phyloP scores from a whole-genome alignment of 2,113 vertebrate species.

The Sebastes fasciatus region DNA sequence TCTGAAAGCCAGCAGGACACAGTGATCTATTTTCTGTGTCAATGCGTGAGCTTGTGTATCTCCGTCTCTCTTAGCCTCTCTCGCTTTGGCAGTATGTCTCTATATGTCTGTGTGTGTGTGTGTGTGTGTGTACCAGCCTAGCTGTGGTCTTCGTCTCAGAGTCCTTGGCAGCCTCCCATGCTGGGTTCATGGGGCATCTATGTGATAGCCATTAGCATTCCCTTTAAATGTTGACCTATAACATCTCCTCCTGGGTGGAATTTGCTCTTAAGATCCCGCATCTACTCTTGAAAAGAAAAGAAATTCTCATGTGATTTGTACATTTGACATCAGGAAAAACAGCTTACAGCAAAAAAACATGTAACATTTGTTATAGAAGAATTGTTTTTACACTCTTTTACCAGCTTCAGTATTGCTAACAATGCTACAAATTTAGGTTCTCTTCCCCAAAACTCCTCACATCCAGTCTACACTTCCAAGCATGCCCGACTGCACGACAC shows the following conservation, averaged over 20 bases:
- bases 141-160: constrained; percentile 13
- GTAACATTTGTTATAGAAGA: constrained; percentile 1
- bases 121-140: background rate
- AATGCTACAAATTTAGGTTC: background rate
- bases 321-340: constrained; percentile 25
- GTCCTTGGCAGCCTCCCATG: constrained; percentile 59
- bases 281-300: constrained; percentile 35
- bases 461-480: background rate
- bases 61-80: constrained; percentile 28
- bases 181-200: constrained; percentile 54
- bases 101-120: background rate
- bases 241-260: constrained; percentile 45
- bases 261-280: constrained; percentile 38
- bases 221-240: constrained; percentile 49
- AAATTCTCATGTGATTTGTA: constrained; percentile 49
- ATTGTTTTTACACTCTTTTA: background rate
- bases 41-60: constrained; percentile 28
- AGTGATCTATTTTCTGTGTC: constrained; percentile 61
- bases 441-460: background rate
- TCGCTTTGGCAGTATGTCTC: background rate
- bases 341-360: constrained; percentile 1
- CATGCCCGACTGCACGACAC: background rate
- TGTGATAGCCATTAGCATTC: constrained; percentile 62
- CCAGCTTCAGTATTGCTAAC: background rate
- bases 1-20: constrained; percentile 62